Evolutionary conservation across 2,113 vertebrate species (phyloP), one percentile per base, ranked within the genome.

Genomic region (Phylloscopus whistleri): DNA sequence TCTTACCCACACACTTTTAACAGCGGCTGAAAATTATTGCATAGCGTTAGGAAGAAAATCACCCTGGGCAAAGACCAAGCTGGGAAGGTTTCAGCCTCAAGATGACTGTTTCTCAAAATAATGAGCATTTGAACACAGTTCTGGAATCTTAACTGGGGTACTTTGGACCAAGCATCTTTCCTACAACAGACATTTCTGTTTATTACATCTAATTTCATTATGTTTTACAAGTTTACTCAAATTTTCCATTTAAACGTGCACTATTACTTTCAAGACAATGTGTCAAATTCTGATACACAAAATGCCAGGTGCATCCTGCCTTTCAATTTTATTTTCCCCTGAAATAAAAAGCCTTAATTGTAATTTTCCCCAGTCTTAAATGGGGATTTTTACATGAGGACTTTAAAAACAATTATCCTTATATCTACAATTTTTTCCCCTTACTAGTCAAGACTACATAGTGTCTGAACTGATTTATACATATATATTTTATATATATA

Each of bases 51-150:
- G 60, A 48, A 82, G 88, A 76, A 94, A 94, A 79, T 33, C 64
- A 89, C 76, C 83, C 31, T 44, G 15, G 80, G 85, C 87, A 95
- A 95, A 95, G 68, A 92, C 30, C 56, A 81, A 75, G 79, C 91
- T 84, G 43, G 72, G 83, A 96, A 96, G 55, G 68, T 51, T 76
- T 76, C 30, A 87, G 89, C 69, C 87, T 62, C 35, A n/a, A 48
- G 67, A 80, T 19, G 55, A 94, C 69, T 46, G 44, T 74, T 95
- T 69, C 79, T 89, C 52, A 79, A 94, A 94, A 89, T 82, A 95
- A 95, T 24, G 66, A 96, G 79, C 79, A 86, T 79, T 62, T 73
- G 73, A 92, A 80, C 84, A 87, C 64, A 64, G 69, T 64, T 77
- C 84, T 84, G 56, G 76, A 96, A 94, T 92, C 74, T 83, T 81